Base-by-base conservation (phyloP, 2,113 vertebrate species). In the Peromyscus polionotus region DNA sequence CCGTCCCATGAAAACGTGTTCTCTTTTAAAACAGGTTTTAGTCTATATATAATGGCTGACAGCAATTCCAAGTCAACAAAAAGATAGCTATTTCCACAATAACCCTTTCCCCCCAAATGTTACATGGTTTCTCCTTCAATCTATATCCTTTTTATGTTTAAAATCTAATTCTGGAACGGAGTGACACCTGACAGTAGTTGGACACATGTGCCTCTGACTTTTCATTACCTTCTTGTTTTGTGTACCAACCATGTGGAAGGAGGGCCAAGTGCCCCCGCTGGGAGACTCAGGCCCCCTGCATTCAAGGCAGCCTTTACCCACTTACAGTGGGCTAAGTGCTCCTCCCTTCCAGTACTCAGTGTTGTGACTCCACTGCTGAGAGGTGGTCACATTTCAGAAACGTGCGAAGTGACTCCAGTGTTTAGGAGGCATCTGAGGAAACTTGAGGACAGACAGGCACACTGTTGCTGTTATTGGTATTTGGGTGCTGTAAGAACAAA, bases 371-470 rank as follows among this genome's bases (percentile, higher is more conserved):
- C 93, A 97, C 68, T 80, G 59, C 59, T 95, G 95, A 95, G 93
- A 96, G 83, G 84, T 94, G 94, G 97, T 95, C 96, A 97, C 96
- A 96, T 97, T 97, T 97, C 96, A 94, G 91, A 95, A 96, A 93
- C 0, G 72, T 96, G 96, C 97, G 96, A 97, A 97, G 96, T 96
- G 96, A 96, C 68, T 96, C 91, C 91, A 93, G 95, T 88, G 84
- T 73, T 92, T 88, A 68, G 79, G 83, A 98, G 93, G 80, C 94
- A 94, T 96, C 94, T 63, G 94, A 94, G 93, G 93, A 94, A 67
- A 93, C 88, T 88, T 95, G n/a, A 80, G 84, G 92, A 36, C 89
- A 77, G 93, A 87, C 88, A 81, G 77, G 83, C 93, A 88, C 59
- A 48, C 89, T 84, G 13, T 36, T 95, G 90, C 70, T 57, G 16